Evolutionary conservation across 2,888 invertebrate genomes (phyloP).

Genomic region (Andrena praecox): DNA sequence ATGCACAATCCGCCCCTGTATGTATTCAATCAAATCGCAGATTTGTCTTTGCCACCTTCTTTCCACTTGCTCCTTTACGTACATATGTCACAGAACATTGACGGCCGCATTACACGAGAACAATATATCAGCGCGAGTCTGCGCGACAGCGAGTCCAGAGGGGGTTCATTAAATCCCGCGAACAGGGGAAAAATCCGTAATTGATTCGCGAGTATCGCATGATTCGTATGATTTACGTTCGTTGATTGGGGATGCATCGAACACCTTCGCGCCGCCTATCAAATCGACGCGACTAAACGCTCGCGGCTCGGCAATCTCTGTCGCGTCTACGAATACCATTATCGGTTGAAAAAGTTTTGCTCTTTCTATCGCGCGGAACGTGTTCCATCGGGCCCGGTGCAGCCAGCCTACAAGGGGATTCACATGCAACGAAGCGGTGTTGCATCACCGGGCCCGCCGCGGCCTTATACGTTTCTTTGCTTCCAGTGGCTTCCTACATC

Average conservation of each 20-base stretch:
- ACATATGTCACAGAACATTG: background rate
- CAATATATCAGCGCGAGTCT: constrained; percentile 39
- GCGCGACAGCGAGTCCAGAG: constrained; percentile 33
- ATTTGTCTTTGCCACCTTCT: background rate
- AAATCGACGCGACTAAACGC: constrained; percentile 13
- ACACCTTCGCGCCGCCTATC: constrained; percentile 25
- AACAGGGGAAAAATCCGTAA: constrained; percentile 34
- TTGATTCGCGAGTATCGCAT: constrained; percentile 44
- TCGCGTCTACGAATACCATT: constrained; percentile 24
- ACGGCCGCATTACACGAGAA: constrained; percentile 30
- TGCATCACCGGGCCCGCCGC: constrained; percentile 70
- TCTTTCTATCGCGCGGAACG: constrained; percentile 58
- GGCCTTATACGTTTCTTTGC: constrained; percentile 77
- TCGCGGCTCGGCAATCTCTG: constrained; percentile 24
- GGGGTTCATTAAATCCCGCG: constrained; percentile 48
- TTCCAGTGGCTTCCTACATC: constrained; percentile 78
- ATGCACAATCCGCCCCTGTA: too few relatives aligned
- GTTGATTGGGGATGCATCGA: constrained; percentile 48
- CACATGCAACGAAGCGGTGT: constrained; percentile 70
- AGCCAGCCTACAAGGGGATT: constrained; percentile 61
- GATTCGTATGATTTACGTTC: constrained; percentile 47
- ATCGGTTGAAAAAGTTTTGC: constrained; percentile 46
- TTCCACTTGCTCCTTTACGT: background rate
- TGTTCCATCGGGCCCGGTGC: constrained; percentile 48
- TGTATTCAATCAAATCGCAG: background rate